Conservation (phyloP, 2,797 vertebrate genomes). For the Muraenolepis orangiensis region DNA sequence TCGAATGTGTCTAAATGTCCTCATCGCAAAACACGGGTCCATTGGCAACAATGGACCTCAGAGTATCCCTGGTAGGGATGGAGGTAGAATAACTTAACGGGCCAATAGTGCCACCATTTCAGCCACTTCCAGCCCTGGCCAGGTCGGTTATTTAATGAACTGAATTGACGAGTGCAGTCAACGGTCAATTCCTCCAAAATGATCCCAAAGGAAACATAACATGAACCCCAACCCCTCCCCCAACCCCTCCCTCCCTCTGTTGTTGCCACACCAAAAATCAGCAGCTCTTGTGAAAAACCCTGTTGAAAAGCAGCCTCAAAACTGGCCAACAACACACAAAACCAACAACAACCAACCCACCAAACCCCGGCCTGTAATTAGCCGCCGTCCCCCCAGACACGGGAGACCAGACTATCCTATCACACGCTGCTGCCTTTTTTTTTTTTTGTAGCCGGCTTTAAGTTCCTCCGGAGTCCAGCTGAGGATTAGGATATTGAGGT, state of each 20-base stretch:
- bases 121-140: neutral
- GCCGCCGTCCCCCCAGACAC: neutral
- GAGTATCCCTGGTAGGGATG: neutral
- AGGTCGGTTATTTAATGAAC: neutral
- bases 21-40: neutral
- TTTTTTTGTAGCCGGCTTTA: slow-evolving; percentile 63
- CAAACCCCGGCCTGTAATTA: slow-evolving; percentile 1
- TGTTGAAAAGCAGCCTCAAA: neutral
- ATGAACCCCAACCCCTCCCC: too few relatives aligned
- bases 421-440: neutral
- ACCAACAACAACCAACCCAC: too few relatives aligned
- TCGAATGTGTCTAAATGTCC: neutral
- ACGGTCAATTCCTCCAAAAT: neutral
- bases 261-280: neutral
- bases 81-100: neutral
- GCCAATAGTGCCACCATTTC: neutral
- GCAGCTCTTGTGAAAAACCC: neutral
- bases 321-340: too few relatives aligned
- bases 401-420: slow-evolving; percentile 23
- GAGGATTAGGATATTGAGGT: slow-evolving; percentile 81
- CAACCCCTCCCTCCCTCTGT: too few relatives aligned
- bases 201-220: neutral
- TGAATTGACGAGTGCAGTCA: neutral
- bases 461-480: slow-evolving; percentile 76
- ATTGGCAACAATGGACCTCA: neutral